These are phyloP conservation scores for Lepidurus apus DNA, from an alignment of 1,140 invertebrate genomes.

Conservation along the genomic window DNA sequence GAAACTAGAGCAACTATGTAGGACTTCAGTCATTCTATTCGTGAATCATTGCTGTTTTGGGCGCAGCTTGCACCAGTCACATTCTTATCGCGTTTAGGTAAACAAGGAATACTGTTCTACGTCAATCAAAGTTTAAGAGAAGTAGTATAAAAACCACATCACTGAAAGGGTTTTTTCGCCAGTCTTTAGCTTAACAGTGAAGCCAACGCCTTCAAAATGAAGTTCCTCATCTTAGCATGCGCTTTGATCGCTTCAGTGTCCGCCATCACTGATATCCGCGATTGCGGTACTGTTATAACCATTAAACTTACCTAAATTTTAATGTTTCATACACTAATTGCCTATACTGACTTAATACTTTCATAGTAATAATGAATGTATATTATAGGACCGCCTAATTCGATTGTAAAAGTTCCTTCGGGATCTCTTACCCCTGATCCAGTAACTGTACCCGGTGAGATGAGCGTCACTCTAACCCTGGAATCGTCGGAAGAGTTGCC, in stretches of 20 bases:
- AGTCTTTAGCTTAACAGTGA: not conserved
- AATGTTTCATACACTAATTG: not conserved
- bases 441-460: not conserved
- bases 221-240: constrained; percentile 9
- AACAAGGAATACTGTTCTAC: not conserved
- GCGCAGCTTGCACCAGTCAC: not conserved
- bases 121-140: not conserved
- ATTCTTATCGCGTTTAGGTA: not conserved
- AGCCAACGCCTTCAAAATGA: constrained; percentile 5
- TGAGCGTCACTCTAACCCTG: not conserved
- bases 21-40: too few relatives aligned
- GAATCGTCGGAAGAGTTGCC: not conserved
- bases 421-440: not conserved
- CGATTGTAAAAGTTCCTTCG: not conserved
- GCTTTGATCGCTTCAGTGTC: constrained; percentile 5
- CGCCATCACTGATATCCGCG: constrained; percentile 4
- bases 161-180: not conserved
- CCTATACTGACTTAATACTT: not conserved
- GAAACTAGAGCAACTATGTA: too few relatives aligned
- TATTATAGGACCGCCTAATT: not conserved
- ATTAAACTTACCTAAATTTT: not conserved
- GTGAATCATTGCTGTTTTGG: not conserved
- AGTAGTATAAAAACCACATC: not conserved
- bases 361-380: too few relatives aligned
- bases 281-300: constrained; percentile 23